Evolutionary conservation across 1,140 invertebrate species (phyloP).

Genomic region (Zaprionus africanus): DNA sequence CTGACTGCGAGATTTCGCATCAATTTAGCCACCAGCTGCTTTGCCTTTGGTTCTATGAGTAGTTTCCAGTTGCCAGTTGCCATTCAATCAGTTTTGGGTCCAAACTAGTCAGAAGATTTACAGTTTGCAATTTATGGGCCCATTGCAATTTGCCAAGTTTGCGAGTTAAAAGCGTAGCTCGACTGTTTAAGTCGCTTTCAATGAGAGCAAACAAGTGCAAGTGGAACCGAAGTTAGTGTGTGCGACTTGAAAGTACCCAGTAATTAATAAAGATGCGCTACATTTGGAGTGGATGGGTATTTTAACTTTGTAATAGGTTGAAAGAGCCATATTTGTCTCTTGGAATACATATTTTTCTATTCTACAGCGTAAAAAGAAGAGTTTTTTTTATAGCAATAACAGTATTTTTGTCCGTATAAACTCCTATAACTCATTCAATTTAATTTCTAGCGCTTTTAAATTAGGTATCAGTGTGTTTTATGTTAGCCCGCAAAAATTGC

Average conservation of each 20-base stretch:
- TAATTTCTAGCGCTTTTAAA: background rate
- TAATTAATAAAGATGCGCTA: background rate
- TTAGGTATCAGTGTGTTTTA: background rate
- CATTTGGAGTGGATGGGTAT: too few relatives aligned
- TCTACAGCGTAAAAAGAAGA: too few relatives aligned
- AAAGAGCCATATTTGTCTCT: too few relatives aligned
- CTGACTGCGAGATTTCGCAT: constrained; percentile 25
- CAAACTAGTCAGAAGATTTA: constrained; percentile 13
- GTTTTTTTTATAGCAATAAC: too few relatives aligned
- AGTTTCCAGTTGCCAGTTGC: constrained; percentile 30
- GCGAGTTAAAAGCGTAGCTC: background rate
- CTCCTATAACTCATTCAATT: background rate
- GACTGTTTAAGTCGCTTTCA: constrained; percentile 11
- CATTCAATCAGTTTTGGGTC: constrained; percentile 63
- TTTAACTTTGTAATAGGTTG: too few relatives aligned
- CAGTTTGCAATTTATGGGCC: constrained; percentile 26
- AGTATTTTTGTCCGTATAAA: background rate
- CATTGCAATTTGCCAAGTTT: constrained; percentile 15
- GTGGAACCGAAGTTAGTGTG: background rate
- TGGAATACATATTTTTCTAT: accelerated
- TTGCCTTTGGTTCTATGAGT: constrained; percentile 34
- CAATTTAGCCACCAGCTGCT: constrained; percentile 34
- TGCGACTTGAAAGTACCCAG: background rate
- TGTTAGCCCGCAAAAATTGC: accelerated
- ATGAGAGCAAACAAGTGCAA: background rate